These are phyloP conservation scores for Panulirus ornatus DNA, from an alignment of 1,140 invertebrate genomes.

Conservation along the genomic window DNA sequence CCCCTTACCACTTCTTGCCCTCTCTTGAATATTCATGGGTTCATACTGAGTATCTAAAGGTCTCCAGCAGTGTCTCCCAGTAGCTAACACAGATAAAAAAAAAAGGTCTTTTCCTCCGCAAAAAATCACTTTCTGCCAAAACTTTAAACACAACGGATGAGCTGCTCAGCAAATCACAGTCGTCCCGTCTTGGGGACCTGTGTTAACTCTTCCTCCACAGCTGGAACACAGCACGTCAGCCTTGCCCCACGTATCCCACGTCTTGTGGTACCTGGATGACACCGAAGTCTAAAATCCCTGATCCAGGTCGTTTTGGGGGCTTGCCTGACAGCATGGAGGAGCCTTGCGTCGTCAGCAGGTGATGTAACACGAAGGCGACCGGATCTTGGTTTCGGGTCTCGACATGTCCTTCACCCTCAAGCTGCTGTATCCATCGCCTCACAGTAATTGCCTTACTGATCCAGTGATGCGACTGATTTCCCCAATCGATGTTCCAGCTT, in stretches of 20 bases:
- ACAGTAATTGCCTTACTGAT: too few species aligned
- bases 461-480: too few species aligned
- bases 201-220: background rate
- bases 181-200: background rate
- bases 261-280: constrained; percentile 9
- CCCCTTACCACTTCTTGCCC: background rate
- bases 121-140: constrained; percentile 27
- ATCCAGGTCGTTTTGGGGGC: background rate
- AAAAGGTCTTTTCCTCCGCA: constrained; percentile 10
- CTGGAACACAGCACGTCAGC: background rate
- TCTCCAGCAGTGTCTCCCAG: background rate
- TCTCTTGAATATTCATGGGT: background rate
- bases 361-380: too few species aligned
- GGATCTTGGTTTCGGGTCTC: too few species aligned
- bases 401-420: too few species aligned
- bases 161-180: background rate
- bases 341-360: too few species aligned
- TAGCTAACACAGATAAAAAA: background rate
- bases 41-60: background rate
- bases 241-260: background rate
- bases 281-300: background rate
- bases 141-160: background rate
- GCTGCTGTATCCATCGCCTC: too few species aligned
- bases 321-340: background rate
- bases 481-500: too few species aligned